phyloP scores from a whole-genome alignment of 2,888 invertebrate species.

The Xylota segnis region DNA sequence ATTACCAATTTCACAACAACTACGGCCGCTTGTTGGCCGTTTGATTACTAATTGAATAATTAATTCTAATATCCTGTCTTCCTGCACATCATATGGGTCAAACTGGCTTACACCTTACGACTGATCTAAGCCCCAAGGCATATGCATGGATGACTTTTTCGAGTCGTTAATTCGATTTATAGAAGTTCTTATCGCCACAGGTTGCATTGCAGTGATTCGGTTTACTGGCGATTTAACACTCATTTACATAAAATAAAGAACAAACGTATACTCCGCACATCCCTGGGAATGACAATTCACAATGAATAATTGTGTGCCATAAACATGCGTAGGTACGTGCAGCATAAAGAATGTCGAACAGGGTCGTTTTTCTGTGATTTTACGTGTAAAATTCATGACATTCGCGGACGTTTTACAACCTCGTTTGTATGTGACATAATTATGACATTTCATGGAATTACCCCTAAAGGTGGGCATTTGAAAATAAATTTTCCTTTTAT shows the following conservation, averaged over 20 bases:
- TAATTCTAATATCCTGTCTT: slow-evolving; percentile 62
- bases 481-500: slow-evolving; percentile 18
- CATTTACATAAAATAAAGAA: slow-evolving; percentile 49
- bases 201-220: not conserved
- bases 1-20: slow-evolving; percentile 63
- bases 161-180: not conserved
- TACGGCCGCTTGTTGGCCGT: slow-evolving; percentile 46
- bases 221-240: slow-evolving; percentile 48
- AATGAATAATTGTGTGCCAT: slow-evolving; percentile 60
- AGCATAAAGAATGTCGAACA: slow-evolving; percentile 47
- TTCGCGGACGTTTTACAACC: slow-evolving; percentile 42
- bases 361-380: slow-evolving; percentile 36
- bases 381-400: slow-evolving; percentile 56
- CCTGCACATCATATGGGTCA: slow-evolving; percentile 44
- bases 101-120: slow-evolving; percentile 1
- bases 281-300: slow-evolving; percentile 59
- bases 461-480: slow-evolving; percentile 21
- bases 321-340: slow-evolving; percentile 63
- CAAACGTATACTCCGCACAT: slow-evolving; percentile 12
- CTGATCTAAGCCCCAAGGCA: too few relatives aligned
- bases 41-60: slow-evolving; percentile 68
- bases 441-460: slow-evolving; percentile 49
- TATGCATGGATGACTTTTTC: slow-evolving; percentile 24
- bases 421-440: slow-evolving; percentile 65
- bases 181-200: not conserved